Conservation (phyloP, 2,888 invertebrate species). For the Hetaerina titia region DNA sequence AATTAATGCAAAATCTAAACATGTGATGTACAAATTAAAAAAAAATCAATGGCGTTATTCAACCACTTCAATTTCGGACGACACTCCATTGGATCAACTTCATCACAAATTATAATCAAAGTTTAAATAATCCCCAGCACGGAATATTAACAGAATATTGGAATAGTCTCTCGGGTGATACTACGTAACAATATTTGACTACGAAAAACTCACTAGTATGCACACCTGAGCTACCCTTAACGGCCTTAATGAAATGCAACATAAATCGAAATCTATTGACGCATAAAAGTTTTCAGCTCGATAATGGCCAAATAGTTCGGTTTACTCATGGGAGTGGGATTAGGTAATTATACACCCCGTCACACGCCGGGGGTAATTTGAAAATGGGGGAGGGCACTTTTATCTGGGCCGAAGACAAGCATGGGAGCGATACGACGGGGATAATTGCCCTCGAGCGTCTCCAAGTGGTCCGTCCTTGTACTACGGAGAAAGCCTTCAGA, state of each 20-base stretch:
- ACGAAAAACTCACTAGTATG: too few relatives aligned
- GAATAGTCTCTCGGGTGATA: too few relatives aligned
- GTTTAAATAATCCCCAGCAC: too few relatives aligned
- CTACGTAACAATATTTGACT: too few relatives aligned
- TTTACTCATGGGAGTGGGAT: neutral
- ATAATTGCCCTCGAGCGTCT: slow-evolving; percentile 1
- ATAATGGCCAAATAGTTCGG: neutral
- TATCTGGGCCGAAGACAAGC: neutral
- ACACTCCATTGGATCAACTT: too few relatives aligned
- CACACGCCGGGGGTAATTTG: neutral
- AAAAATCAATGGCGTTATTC: too few relatives aligned
- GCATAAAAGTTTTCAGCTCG: neutral
- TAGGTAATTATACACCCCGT: neutral
- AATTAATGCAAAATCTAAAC: too few relatives aligned
- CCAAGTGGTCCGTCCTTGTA: slow-evolving; percentile 20
- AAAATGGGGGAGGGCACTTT: neutral
- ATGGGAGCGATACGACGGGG: neutral
- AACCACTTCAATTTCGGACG: too few relatives aligned
- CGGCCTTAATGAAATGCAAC: neutral
- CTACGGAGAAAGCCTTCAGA: neutral
- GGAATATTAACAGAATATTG: too few relatives aligned
- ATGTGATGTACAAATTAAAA: too few relatives aligned
- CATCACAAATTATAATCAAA: too few relatives aligned
- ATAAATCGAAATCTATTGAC: neutral
- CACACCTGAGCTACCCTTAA: too few relatives aligned